Conservation (phyloP, 2,888 invertebrate genomes). For the Chironomus riparius region DNA sequence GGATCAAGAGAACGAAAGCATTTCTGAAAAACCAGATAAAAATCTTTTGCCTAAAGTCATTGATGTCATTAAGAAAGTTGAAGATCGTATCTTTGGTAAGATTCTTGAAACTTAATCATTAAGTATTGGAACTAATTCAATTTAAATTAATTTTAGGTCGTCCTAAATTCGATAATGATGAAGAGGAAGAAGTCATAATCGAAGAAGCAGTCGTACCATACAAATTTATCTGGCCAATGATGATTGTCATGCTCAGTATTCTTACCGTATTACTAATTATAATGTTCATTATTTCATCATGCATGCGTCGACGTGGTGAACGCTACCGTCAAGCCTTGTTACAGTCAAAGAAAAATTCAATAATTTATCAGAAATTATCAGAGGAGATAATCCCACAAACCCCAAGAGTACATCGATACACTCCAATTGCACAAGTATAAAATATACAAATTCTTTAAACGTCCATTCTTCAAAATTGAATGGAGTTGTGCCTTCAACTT, state of each 20-base stretch:
- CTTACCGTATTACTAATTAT: conserved; percentile 47
- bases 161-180: conserved; percentile 16
- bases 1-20: conserved; percentile 21
- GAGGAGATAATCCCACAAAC: conserved; percentile 64
- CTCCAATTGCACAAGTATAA: conserved; percentile 48
- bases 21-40: background rate
- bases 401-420: conserved; percentile 58
- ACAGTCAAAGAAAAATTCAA: conserved; percentile 41
- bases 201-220: conserved; percentile 38
- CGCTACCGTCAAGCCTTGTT: conserved; percentile 43
- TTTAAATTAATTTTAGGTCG: background rate
- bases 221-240: conserved; percentile 49
- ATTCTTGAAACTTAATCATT: background rate
- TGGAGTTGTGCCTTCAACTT: too few species aligned
- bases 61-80: conserved; percentile 9
- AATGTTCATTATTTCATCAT: conserved; percentile 45
- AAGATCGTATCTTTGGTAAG: conserved; percentile 20
- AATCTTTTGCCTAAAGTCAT: background rate
- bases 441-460: background rate
- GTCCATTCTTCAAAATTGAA: too few species aligned
- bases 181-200: conserved; percentile 27
- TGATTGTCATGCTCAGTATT: conserved; percentile 51
- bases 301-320: conserved; percentile 46
- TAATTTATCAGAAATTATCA: conserved; percentile 69
- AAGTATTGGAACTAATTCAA: too few species aligned